Percentiles rank a stretch among this genome's conserved stretches.
These are phyloP conservation scores for Glaucidium brasilianum DNA, from an alignment of 2,113 vertebrate species.

Conservation along the genomic window DNA sequence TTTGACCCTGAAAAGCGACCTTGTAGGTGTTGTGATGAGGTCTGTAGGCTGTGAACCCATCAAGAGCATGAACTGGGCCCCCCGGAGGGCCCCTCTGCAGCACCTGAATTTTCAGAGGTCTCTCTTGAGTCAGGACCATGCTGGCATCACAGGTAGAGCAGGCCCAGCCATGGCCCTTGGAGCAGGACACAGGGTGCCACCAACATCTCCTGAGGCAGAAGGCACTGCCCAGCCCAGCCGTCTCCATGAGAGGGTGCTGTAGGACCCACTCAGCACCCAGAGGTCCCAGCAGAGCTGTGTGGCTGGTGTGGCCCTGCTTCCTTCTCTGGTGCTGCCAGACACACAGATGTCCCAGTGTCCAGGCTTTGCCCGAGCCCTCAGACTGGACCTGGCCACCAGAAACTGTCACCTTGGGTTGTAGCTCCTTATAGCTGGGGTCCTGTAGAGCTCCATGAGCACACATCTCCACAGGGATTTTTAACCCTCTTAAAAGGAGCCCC, in stretches of 20 bases:
- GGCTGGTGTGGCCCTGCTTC: not conserved
- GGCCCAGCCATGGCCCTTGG: not conserved
- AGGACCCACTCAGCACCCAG: not conserved
- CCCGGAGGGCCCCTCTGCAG: rapidly evolving
- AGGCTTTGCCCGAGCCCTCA: not conserved
- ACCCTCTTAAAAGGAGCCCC: not conserved
- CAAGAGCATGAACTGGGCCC: rapidly evolving
- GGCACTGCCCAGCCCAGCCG: not conserved
- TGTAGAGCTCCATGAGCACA: not conserved
- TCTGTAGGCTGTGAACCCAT: not conserved
- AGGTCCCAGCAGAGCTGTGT: not conserved
- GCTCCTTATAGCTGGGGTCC: not conserved
- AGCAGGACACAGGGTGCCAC: not conserved
- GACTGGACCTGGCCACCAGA: not conserved
- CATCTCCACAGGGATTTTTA: not conserved
- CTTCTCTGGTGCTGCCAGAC: not conserved
- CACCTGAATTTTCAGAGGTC: not conserved
- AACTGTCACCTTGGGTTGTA: not conserved
- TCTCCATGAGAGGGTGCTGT: slow-evolving; percentile 62
- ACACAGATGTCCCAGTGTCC: not conserved
- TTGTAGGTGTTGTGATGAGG: not conserved
- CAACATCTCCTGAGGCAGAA: not conserved
- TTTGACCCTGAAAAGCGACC: rapidly evolving
- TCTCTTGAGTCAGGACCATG: not conserved
- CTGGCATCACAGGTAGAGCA: not conserved